phyloP scores from a whole-genome alignment of 2,888 invertebrate genomes.

The Polymixis lichenea region DNA sequence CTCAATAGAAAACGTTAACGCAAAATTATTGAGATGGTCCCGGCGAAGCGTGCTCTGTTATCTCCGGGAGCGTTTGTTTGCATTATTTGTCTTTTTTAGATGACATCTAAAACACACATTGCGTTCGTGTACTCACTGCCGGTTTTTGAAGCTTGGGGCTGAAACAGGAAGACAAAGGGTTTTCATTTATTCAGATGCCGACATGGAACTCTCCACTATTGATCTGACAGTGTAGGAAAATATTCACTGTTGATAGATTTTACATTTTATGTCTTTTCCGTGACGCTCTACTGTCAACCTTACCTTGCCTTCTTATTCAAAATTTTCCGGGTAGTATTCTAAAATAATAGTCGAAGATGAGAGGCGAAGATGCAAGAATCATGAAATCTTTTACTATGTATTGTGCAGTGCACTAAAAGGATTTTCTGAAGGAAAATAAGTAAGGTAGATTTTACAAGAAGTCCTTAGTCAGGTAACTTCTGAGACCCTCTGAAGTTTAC shows the following conservation, averaged over 20 bases:
- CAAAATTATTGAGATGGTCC: constrained; percentile 43
- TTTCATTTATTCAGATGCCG: constrained; percentile 67
- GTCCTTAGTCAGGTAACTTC: background rate
- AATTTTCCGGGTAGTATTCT: background rate
- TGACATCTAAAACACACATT: constrained; percentile 7
- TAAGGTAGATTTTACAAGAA: background rate
- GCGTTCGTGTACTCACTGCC: constrained; percentile 47
- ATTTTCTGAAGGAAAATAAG: background rate
- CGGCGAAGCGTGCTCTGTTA: constrained; percentile 13
- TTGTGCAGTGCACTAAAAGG: background rate
- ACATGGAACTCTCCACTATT: constrained; percentile 59
- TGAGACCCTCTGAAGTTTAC: background rate
- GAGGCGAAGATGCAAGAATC: background rate
- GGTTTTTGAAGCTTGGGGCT: constrained; percentile 57
- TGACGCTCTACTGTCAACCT: background rate
- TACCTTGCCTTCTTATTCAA: background rate
- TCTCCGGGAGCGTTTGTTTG: constrained; percentile 61
- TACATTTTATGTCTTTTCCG: constrained; percentile 4
- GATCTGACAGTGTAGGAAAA: constrained; percentile 49
- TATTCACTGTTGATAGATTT: constrained; percentile 34
- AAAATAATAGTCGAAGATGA: background rate
- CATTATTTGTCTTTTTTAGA: constrained; percentile 66
- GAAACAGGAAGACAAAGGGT: constrained; percentile 66
- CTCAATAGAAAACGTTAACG: constrained; percentile 47
- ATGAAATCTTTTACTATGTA: too few relatives aligned